phyloP scores from a whole-genome alignment of 2,888 invertebrate genomes.

The Nesidiocoris tenuis region DNA sequence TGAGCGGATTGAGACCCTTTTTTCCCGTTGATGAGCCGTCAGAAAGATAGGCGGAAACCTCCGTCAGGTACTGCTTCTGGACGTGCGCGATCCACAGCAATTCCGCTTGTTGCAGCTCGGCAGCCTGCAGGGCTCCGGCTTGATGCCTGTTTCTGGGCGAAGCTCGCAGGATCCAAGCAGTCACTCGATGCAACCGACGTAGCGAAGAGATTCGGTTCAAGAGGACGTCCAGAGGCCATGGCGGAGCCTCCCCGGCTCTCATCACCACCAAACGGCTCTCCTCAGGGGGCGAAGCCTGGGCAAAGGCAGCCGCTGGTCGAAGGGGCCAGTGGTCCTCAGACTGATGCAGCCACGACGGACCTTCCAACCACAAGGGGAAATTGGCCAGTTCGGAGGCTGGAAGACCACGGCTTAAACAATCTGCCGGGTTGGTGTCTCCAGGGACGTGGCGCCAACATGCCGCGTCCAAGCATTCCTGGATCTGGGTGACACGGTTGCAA shows the following conservation, averaged over 20 bases:
- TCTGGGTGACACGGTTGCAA: neutral
- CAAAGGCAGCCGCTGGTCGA: neutral
- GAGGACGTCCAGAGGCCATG: neutral
- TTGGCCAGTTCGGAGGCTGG: neutral
- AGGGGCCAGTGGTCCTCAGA: neutral
- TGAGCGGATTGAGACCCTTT: too few relatives aligned
- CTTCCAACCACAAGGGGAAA: neutral
- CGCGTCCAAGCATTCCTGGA: neutral
- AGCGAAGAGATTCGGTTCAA: neutral
- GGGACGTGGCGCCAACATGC: neutral
- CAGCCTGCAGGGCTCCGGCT: neutral
- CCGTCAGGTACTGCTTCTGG: neutral
- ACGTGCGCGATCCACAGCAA: neutral
- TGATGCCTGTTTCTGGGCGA: neutral
- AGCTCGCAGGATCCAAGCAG: neutral
- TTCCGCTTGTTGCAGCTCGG: conserved; percentile 5
- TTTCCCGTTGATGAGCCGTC: too few relatives aligned
- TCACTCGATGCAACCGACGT: neutral
- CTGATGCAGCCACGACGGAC: neutral
- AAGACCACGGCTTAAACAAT: conserved; percentile 8
- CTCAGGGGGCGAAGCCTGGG: neutral
- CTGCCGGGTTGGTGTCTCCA: neutral
- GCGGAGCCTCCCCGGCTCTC: too few relatives aligned
- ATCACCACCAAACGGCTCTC: neutral
- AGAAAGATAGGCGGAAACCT: too few relatives aligned